These are phyloP conservation scores for Melanocharis versteri DNA, from an alignment of 2,113 vertebrate species.

Conservation along the genomic window DNA sequence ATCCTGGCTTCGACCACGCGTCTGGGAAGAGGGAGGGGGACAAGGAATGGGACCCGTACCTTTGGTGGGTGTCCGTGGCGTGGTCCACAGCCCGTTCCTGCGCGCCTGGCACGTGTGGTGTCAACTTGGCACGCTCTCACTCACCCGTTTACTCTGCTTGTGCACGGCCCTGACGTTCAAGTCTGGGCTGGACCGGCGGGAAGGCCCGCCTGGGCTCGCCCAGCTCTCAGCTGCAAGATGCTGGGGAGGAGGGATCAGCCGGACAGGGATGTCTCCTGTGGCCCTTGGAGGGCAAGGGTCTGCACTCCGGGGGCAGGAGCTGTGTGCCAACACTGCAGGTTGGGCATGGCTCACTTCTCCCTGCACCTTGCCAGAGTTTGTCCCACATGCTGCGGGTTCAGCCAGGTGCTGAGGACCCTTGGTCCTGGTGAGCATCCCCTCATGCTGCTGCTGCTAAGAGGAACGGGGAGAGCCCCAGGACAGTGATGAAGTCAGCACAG, in stretches of 20 bases:
- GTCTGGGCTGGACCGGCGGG: constrained; percentile 45
- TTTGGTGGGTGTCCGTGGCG: not conserved
- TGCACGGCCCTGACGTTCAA: not conserved
- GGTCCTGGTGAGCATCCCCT: not conserved
- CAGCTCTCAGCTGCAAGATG: not conserved
- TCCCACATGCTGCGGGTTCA: fast-evolving
- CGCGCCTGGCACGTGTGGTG: fast-evolving
- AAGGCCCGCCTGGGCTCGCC: constrained; percentile 51
- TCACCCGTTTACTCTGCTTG: not conserved
- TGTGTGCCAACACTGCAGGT: fast-evolving
- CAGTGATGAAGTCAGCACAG: not conserved
- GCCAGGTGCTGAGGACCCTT: not conserved
- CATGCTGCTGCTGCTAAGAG: not conserved
- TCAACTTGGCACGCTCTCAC: not conserved
- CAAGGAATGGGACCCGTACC: not conserved
- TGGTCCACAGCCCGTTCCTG: not conserved
- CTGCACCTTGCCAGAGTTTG: not conserved
- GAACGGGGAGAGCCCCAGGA: not conserved
- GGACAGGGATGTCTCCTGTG: not conserved
- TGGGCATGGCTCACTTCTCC: not conserved
- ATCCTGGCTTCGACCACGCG: fast-evolving
- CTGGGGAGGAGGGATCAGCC: constrained; percentile 12
- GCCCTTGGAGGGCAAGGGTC: not conserved
- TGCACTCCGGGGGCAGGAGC: fast-evolving
- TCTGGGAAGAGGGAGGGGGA: not conserved